A percentile compares a stretch with the other conserved stretches of the same genome.
phyloP scores from a whole-genome alignment of 1,140 invertebrate genomes.

The Ctenoplectra terminalis region DNA sequence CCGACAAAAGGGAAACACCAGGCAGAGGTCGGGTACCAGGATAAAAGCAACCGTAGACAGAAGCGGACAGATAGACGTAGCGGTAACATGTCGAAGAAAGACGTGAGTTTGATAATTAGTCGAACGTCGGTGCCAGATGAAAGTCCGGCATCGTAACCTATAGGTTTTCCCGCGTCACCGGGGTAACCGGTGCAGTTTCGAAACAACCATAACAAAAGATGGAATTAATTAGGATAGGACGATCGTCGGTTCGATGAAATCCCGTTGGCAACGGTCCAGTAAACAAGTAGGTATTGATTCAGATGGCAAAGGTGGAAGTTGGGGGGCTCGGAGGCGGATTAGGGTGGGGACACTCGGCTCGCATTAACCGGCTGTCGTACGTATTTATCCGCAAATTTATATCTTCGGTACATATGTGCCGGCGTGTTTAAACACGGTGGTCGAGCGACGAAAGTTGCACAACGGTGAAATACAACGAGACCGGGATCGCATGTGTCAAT shows the following conservation, averaged over 20 bases:
- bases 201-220: conserved; percentile 70
- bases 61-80: background rate
- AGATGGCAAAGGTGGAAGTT: conserved; percentile 64
- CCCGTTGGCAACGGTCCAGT: conserved; percentile 75
- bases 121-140: conserved; percentile 38
- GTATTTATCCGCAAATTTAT: conserved; percentile 80
- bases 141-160: conserved; percentile 39
- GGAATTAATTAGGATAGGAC: conserved; percentile 72
- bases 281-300: conserved; percentile 79
- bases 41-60: background rate
- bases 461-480: conserved; percentile 73
- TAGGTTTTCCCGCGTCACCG: conserved; percentile 37
- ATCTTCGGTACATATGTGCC: conserved; percentile 72
- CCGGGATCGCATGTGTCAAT: conserved; percentile 71
- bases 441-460: conserved; percentile 69
- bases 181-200: conserved; percentile 50
- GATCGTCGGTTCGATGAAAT: conserved; percentile 71
- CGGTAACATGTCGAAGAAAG: background rate
- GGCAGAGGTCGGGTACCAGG: background rate
- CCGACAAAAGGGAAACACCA: background rate
- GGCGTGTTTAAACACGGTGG: conserved; percentile 65
- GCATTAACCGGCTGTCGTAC: conserved; percentile 74
- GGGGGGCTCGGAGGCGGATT: conserved; percentile 29
- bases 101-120: conserved; percentile 60
- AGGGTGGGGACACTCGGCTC: conserved; percentile 50